Evolutionary conservation across 1,140 invertebrate species (phyloP).

Genomic region (Bombus consobrinus): DNA sequence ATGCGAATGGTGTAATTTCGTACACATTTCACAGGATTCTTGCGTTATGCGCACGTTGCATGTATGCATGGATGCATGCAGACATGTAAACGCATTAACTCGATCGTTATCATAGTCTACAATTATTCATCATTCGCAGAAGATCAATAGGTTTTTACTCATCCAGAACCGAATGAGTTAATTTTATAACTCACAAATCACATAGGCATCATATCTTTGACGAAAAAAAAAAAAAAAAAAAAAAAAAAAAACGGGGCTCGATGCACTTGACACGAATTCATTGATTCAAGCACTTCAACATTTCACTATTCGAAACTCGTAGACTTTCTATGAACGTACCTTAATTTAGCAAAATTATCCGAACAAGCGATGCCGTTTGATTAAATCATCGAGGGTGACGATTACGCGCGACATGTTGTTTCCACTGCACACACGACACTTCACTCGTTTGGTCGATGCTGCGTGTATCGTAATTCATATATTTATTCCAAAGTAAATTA

Average conservation of each 20-base stretch:
- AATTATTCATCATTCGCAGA: background rate
- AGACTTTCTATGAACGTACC: background rate
- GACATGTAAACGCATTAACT: background rate
- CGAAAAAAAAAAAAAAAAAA: too few species aligned
- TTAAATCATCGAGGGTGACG: background rate
- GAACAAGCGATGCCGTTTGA: background rate
- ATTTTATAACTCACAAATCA: background rate
- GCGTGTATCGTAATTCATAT: background rate
- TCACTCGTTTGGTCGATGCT: conserved; percentile 13
- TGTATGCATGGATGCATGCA: background rate
- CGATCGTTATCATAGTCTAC: background rate
- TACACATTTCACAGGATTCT: conserved; percentile 74
- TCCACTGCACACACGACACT: background rate
- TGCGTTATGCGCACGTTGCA: conserved; percentile 5
- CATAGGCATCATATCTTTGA: background rate
- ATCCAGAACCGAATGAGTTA: background rate
- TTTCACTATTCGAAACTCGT: background rate
- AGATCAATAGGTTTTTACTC: background rate
- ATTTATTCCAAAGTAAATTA: background rate
- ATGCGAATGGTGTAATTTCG: conserved; percentile 69
- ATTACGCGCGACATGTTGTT: background rate
- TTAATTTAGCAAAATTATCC: background rate
- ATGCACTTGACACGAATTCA: background rate
- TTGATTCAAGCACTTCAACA: background rate
- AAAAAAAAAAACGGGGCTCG: background rate